Conservation (phyloP, 2,888 invertebrate genomes). For the Metacarcinus magister region DNA sequence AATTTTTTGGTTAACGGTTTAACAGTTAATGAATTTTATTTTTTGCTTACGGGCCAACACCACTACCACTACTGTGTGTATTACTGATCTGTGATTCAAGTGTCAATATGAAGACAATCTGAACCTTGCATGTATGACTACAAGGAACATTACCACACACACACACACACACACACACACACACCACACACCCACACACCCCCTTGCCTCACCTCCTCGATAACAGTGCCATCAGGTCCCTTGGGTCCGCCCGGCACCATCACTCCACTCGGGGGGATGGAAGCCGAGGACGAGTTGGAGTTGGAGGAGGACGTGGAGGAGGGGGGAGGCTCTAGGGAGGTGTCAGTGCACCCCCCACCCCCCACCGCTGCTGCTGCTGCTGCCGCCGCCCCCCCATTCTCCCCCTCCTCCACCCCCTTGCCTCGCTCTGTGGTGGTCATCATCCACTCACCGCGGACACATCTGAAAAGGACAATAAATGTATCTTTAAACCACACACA, state of each 20-base stretch:
- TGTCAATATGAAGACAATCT: too few relatives aligned
- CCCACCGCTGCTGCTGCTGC: constrained; percentile 62
- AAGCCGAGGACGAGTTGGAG: constrained; percentile 73
- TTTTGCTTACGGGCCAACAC: too few relatives aligned
- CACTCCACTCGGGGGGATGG: constrained; percentile 81
- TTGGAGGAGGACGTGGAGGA: constrained; percentile 74
- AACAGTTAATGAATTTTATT: too few relatives aligned
- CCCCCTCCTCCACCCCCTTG: constrained; percentile 74
- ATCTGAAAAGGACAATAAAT: constrained; percentile 42
- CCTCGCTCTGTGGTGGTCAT: constrained; percentile 78
- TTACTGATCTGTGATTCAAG: too few relatives aligned
- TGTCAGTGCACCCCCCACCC: constrained; percentile 64
- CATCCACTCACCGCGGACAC: constrained; percentile 43
- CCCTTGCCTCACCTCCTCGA: constrained; percentile 79
- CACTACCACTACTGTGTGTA: too few relatives aligned
- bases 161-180: not conserved
- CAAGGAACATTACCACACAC: too few relatives aligned
- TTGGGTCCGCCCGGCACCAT: constrained; percentile 82
- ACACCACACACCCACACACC: not conserved
- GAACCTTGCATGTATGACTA: too few relatives aligned
- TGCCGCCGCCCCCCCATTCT: constrained; percentile 71
- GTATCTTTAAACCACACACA: not conserved
- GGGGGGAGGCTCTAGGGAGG: constrained; percentile 66
- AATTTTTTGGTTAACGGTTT: too few relatives aligned
- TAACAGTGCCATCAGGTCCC: constrained; percentile 82